These are phyloP conservation scores for Dastarcus helophoroides DNA, from an alignment of 2,888 invertebrate species.

Conservation along the genomic window DNA sequence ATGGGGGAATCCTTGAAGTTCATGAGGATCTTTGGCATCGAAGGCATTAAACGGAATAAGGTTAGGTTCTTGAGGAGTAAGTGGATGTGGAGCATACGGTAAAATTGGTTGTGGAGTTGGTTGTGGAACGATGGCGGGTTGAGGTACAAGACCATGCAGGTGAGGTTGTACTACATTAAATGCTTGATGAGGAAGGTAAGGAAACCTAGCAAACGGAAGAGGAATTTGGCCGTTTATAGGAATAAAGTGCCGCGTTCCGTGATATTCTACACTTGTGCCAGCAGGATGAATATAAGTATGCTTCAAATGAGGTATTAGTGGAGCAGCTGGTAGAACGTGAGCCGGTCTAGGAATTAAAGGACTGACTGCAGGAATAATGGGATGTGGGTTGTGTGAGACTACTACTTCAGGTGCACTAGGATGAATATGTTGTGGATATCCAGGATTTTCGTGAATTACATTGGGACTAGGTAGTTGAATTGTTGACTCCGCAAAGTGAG, in stretches of 20 bases:
- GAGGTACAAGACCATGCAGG: no score
- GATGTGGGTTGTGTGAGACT: no score
- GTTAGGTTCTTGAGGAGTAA: conserved; percentile 11
- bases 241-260: conserved; percentile 9
- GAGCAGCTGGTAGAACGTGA: conserved; percentile 2
- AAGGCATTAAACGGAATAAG: conserved; percentile 53
- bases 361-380: no score
- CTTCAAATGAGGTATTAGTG: no score
- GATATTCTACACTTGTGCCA: conserved; percentile 10
- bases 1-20: conserved; percentile 93
- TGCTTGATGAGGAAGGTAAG: conserved; percentile 13
- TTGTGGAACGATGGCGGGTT: conserved; percentile 4
- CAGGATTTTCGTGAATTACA: no score
- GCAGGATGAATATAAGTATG: no score
- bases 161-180: conserved; percentile 7
- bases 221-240: conserved; percentile 7
- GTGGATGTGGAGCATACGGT: conserved; percentile 14
- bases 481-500: no score
- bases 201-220: conserved; percentile 9
- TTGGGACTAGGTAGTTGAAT: no score
- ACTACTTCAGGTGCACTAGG: no score
- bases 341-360: no score
- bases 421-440: no score
- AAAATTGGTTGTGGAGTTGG: conserved; percentile 13
- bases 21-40: conserved; percentile 82